Evolutionary conservation across 2,113 vertebrate species (phyloP), one percentile per base, ranked within the genome.

Genomic region (Ailurus styani): DNA sequence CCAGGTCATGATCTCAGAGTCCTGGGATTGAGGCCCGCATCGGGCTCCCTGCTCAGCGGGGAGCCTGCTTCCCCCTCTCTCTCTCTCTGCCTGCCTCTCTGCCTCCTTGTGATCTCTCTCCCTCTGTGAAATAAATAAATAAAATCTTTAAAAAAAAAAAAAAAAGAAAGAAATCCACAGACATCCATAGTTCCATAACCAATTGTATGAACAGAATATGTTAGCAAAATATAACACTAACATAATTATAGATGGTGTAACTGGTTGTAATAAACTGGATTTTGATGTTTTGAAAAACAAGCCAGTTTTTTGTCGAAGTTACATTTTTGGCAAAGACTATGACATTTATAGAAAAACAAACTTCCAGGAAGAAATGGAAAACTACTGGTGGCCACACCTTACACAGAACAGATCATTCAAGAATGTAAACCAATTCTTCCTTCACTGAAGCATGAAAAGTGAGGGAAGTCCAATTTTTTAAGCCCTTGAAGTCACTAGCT

Each of bases 211-310:
- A 57, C 12, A 86, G 50, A 81, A 95, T n/a, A 7, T n/a, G 42
- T 42, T 72, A 77, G 62, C 34, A 87, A 96, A 95, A 85, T 79
- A 37, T 62, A 73, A 70, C 15, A 77, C 14, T 34, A 45, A 68
- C 1, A 42, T 84, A 82, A 45, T 29, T 94, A 25, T 62, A 72
- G 13, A 64, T 62, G 20, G 8, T 47, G 0, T 88, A 68, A 87
- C 42, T 90, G 25, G 17, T 47, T 95, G 4, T 55, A 50, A 87
- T 73, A 78, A 93, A 94, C 21, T 85, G 45, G 92, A 93, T 70
- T 79, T 84, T 70, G 6, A 81, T 64, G 4, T 64, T 94, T 73
- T 85, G 70, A 64, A 96, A 97, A 95, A 20, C 15, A 77, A 91
- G 13, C n/a, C 29, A 68, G 1, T 29, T 47, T 86, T 93, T 90